These are phyloP conservation scores for Phortica magna DNA, from an alignment of 2,888 invertebrate genomes.

Conservation along the genomic window DNA sequence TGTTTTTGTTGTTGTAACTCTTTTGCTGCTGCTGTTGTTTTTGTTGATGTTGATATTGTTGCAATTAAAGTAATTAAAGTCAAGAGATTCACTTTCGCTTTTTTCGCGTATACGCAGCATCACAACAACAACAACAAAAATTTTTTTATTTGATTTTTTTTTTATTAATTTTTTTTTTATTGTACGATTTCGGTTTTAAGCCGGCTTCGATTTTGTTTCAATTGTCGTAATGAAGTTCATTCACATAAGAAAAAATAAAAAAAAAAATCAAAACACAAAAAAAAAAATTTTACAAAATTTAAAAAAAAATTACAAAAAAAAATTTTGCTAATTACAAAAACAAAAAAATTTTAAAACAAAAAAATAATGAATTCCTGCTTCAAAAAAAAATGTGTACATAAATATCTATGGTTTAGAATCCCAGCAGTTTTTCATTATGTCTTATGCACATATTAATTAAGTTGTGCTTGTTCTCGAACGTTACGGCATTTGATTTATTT, in stretches of 20 bases:
- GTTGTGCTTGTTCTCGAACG: neutral
- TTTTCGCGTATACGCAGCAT: constrained; percentile 16
- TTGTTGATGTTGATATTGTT: neutral
- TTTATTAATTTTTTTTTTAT: too few species aligned
- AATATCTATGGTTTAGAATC: too few species aligned
- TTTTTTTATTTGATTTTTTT: too few species aligned
- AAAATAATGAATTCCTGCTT: neutral
- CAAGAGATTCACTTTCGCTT: constrained; percentile 66
- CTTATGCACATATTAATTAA: neutral
- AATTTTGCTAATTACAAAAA: neutral
- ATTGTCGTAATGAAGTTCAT: constrained; percentile 50
- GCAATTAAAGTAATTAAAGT: constrained; percentile 66
- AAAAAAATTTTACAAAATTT: neutral
- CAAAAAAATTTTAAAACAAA: neutral
- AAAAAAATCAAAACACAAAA: neutral
- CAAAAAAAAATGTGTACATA: neutral
- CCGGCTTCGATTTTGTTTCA: constrained; percentile 3
- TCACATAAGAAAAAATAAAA: constrained; percentile 36
- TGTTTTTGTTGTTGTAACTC: constrained; percentile 40
- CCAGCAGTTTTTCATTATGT: neutral
- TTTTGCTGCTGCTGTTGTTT: constrained; percentile 17
- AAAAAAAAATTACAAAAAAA: neutral
- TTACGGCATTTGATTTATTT: too few species aligned
- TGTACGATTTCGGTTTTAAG: too few species aligned
- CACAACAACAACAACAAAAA: neutral